Base-by-base conservation (phyloP, 2,888 invertebrate genomes). In the Phalangium opilio region DNA sequence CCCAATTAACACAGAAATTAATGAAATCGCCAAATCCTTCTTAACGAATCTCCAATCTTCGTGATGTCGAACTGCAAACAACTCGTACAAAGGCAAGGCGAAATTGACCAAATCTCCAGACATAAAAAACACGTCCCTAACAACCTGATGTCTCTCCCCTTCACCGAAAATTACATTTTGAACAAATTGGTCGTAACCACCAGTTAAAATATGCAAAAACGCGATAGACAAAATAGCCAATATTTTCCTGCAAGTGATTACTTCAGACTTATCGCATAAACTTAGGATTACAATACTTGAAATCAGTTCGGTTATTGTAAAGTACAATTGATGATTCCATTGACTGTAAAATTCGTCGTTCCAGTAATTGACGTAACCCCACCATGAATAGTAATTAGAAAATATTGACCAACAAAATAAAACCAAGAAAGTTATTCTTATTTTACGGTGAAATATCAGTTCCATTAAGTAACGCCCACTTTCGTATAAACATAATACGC, bases 291-390 rank as follows among this genome's bases (percentile, higher is more conserved):
- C 60, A 41, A 69, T 61, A 3, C 77, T 75, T 18, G 77, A 78
- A 55, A 74, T 62, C 18, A 77, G 58, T 66, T 79, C 79, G 10
- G 78, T 77, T 38, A 74, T 53, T 59, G 74, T 72, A 59, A 75
- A 75, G 62, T 77, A 75, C 54, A 77, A 62, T 60, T 79, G 79
- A 63, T 79, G 78, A 61, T 76, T 74, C 77, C 77, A 79, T 60
- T 77, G 77, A 21, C 71, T 71, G 62, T 78, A 78, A 60, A 75
- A 79, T 53, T 78, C 78, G 54, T 79, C 79, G 57, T 79, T 79
- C 71, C 76, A 77, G 60, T 78, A 79, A 63, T 78, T 78, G 51
- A 78, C 73, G 55, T 75, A 77, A 43, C 73, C 73, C 79, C 78
- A 79, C 66, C 77, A 78, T 2, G 76, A 73, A 58, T 78, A 79